Percentiles rank a stretch among this genome's conserved stretches.
Evolutionary conservation across 2,113 vertebrate species (phyloP).

Genomic region (Carlito syrichta): DNA sequence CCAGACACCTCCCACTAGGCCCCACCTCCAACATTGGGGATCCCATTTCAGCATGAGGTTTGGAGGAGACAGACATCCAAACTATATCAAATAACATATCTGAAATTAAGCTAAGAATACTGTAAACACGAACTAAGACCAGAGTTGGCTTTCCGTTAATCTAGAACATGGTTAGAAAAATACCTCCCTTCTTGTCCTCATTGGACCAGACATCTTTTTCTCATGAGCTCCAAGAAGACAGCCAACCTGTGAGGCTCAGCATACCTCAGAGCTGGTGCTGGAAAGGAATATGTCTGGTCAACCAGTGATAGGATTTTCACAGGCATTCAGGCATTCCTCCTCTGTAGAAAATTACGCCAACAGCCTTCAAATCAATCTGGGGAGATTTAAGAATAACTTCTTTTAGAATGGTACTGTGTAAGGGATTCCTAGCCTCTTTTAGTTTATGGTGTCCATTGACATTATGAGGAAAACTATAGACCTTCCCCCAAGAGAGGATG

Average conservation of each 20-base stretch:
- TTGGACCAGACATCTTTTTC: neutral
- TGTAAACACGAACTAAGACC: neutral
- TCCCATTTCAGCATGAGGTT: too few relatives aligned
- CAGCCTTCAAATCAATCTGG: neutral
- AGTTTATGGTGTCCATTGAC: neutral
- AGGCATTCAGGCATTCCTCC: neutral
- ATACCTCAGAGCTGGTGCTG: neutral
- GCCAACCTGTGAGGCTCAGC: neutral
- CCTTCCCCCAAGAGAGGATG: neutral
- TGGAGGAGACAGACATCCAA: too few relatives aligned
- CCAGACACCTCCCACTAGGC: too few relatives aligned
- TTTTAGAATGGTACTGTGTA: neutral
- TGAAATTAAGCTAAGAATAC: neutral
- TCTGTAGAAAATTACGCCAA: neutral
- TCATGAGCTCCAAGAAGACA: neutral
- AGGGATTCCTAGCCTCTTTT: neutral
- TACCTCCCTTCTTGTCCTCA: neutral
- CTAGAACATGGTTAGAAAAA: neutral
- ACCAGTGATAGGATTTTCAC: neutral
- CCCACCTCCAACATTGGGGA: too few relatives aligned
- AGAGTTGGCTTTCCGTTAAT: neutral
- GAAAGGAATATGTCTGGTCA: neutral
- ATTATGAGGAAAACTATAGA: conserved; percentile 21
- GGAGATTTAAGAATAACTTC: neutral
- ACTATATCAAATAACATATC: neutral